Percentiles rank a stretch among this genome's conserved stretches.
Evolutionary conservation across 2,888 invertebrate genomes (phyloP).

Genomic region (Gasteruption jaculator): DNA sequence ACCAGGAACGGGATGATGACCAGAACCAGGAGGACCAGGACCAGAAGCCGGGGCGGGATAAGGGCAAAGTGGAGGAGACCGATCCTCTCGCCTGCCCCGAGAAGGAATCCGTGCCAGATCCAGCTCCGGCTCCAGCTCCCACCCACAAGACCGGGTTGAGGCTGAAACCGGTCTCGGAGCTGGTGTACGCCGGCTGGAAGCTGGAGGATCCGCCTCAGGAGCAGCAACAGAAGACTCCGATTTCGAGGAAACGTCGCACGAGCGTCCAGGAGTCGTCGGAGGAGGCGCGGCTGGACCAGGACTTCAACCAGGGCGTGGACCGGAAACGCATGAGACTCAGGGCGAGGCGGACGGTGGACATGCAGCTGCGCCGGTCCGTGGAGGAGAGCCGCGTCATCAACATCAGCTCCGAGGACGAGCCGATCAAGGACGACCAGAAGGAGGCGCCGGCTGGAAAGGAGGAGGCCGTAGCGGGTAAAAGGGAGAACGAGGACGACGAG

Average conservation of each 20-base stretch:
- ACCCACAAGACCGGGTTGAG: slow-evolving; percentile 32
- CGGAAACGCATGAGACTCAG: slow-evolving; percentile 43
- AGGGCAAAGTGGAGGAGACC: slow-evolving; percentile 34
- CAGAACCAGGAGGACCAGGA: too few species aligned
- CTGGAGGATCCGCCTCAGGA: slow-evolving; percentile 25
- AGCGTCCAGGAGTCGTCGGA: slow-evolving; percentile 43
- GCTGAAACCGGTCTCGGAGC: slow-evolving; percentile 42
- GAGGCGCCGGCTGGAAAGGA: slow-evolving; percentile 25
- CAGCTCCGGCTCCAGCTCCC: slow-evolving; percentile 16
- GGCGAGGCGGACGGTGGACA: slow-evolving; percentile 38
- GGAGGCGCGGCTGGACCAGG: slow-evolving; percentile 53
- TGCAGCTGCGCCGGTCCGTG: slow-evolving; percentile 39
- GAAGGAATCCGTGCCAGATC: not conserved
- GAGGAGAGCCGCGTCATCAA: slow-evolving; percentile 43
- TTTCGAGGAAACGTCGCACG: slow-evolving; percentile 40
- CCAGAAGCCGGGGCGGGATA: too few species aligned
- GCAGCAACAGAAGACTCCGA: slow-evolving; percentile 8
- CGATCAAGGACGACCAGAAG: slow-evolving; percentile 13
- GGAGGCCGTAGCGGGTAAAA: slow-evolving; percentile 25
- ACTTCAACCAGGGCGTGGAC: slow-evolving; percentile 37
- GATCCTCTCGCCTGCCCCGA: slow-evolving; percentile 49
- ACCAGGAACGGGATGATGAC: too few species aligned
- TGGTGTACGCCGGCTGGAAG: slow-evolving; percentile 43
- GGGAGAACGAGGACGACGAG: slow-evolving; percentile 28
- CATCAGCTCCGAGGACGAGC: slow-evolving; percentile 45